These are phyloP conservation scores for Coenonympha glycerion DNA, from an alignment of 2,888 invertebrate genomes.

Conservation along the genomic window DNA sequence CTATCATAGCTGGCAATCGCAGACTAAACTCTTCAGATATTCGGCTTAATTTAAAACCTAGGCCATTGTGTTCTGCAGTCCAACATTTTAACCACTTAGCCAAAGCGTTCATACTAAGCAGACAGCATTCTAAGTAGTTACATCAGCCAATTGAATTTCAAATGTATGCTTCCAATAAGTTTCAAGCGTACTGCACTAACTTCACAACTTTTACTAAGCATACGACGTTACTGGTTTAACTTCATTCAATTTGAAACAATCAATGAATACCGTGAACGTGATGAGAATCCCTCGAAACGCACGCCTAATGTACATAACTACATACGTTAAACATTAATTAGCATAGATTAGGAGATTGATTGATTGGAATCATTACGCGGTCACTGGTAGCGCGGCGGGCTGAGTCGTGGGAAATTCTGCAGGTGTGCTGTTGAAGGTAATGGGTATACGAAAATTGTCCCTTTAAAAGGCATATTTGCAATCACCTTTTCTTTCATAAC, in stretches of 20 bases:
- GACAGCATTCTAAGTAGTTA: no score
- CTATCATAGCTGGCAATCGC: no score
- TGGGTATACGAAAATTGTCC: slow-evolving; percentile 10
- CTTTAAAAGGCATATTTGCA: slow-evolving; percentile 11
- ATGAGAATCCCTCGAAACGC: slow-evolving; percentile 22
- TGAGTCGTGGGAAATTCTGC: slow-evolving; percentile 56
- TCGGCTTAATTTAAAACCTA: no score
- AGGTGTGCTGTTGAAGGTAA: slow-evolving; percentile 40
- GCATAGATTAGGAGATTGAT: slow-evolving; percentile 26
- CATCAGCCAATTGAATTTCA: no score
- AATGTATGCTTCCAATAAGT: no score
- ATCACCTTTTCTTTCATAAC: slow-evolving; percentile 4
- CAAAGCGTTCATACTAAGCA: no score
- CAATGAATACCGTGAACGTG: slow-evolving; percentile 12
- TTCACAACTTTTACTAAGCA: not conserved
- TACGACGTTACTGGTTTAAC: not conserved
- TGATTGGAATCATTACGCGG: slow-evolving; percentile 24
- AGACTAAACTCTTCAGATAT: no score
- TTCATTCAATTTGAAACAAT: slow-evolving; percentile 23
- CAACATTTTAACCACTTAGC: no score
- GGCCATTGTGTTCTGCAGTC: no score
- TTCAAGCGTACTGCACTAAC: no score
- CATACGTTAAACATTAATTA: slow-evolving; percentile 22
- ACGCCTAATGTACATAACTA: slow-evolving; percentile 15
- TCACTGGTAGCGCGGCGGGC: slow-evolving; percentile 12